Percentiles rank a stretch among this genome's conserved stretches.
Evolutionary conservation across 2,888 invertebrate genomes (phyloP).

Genomic region (Drosophila villosipedis): DNA sequence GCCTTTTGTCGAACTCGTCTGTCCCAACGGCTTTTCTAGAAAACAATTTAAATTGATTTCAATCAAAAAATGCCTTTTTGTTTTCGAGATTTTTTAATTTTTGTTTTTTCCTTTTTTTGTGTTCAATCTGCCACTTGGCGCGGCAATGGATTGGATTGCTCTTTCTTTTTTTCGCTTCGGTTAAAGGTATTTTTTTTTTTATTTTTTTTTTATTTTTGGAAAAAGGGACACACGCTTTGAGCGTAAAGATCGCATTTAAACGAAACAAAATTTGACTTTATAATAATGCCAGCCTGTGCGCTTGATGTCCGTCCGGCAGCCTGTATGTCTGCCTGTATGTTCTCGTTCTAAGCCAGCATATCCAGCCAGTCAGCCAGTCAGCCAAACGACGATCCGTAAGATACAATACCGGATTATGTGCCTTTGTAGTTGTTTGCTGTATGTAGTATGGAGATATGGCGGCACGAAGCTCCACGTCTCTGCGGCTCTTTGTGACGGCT

Average conservation of each 20-base stretch:
- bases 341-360: slow-evolving; percentile 73
- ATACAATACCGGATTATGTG: slow-evolving; percentile 80
- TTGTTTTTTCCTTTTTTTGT: slow-evolving; percentile 36
- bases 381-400: slow-evolving; percentile 71
- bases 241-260: slow-evolving; percentile 82
- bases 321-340: slow-evolving; percentile 30
- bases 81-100: slow-evolving; percentile 68
- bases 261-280: slow-evolving; percentile 83
- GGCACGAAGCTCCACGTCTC: slow-evolving; percentile 72
- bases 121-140: slow-evolving; percentile 48
- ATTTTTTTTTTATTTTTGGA: slow-evolving; percentile 24
- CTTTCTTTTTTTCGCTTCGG: slow-evolving; percentile 29
- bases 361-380: slow-evolving; percentile 51
- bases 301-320: slow-evolving; percentile 26
- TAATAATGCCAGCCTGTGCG: slow-evolving; percentile 76
- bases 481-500: slow-evolving; percentile 74
- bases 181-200: slow-evolving; percentile 30
- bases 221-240: slow-evolving; percentile 82
- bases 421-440: slow-evolving; percentile 61
- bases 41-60: slow-evolving; percentile 83
- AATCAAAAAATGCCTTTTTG: slow-evolving; percentile 80
- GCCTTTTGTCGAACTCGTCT: slow-evolving; percentile 59
- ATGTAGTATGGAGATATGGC: slow-evolving; percentile 74
- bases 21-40: slow-evolving; percentile 75
- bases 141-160: slow-evolving; percentile 42